Base-by-base conservation (phyloP, 1,140 invertebrate species). In the Dreissena rostriformis region DNA sequence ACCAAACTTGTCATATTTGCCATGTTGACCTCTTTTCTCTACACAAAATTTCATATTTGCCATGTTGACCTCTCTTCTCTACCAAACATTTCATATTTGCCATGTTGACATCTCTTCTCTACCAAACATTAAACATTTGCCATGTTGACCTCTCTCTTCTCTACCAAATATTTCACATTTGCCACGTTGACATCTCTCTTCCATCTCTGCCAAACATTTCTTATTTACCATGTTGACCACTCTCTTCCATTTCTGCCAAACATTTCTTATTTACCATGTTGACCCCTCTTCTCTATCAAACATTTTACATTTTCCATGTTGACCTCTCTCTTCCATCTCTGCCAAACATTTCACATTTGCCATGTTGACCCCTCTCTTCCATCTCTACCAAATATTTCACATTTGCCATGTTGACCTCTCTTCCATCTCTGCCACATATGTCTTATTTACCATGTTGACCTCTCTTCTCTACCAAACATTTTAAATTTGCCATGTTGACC, bases 391-490 rank as follows among this genome's bases (percentile, higher is more conserved):
- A 26, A 19, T 4, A 63, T 49, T 52, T 66, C 61, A 75, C 19
- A 76, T 49, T 71, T 82, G 14, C 17, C 28, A 61, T 65, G 19
- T 55, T 81, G 6, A 26, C 73, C 28, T 83, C 78, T 77, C 71
- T 71, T 65, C 75, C 39, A 39, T 39, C 61, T 80, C 14, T 80
- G 86, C 24, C 83, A 93, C 98, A 98, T 79, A 98, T 99, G 0
- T 97, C 97, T 73, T 26, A 76, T 49, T 71, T 82, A 10, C 17
- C 28, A 61, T 65, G 19, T 55, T 81, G 6, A 26, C 73, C 28
- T 83, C 78, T 77, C 71, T 71, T 65, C 75, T n/a, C n/a, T n/a
- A 6, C 29, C 12, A 12, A 26, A 19, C 19, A 63, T 49, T 52
- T 66, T 52, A 75, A 17, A 76, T 49, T 71, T 82, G 14, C 17